phyloP scores from a whole-genome alignment of 2,888 invertebrate genomes.

The Maniola hyperantus region DNA sequence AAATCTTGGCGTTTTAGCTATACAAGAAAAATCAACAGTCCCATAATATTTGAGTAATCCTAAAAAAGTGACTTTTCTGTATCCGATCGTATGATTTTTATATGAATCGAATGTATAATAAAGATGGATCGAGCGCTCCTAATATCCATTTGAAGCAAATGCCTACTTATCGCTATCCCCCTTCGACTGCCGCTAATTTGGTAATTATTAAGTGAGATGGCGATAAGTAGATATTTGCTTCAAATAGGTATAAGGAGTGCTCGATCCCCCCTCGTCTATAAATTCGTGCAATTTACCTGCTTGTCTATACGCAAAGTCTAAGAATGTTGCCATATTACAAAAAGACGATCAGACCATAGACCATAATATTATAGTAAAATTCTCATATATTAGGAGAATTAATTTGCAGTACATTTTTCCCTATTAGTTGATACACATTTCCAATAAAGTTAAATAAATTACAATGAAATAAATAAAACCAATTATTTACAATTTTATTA shows the following conservation, averaged over 20 bases:
- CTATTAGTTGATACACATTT: slow-evolving; percentile 24
- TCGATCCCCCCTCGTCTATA: no score
- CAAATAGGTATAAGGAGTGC: no score
- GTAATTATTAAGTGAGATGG: no score
- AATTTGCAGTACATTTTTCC: slow-evolving; percentile 23
- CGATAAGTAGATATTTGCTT: no score
- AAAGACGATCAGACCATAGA: slow-evolving; percentile 27
- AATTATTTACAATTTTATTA: slow-evolving; percentile 34
- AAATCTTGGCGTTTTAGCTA: not conserved
- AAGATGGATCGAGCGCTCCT: no score
- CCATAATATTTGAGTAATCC: not conserved
- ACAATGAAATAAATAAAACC: slow-evolving; percentile 34
- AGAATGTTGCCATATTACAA: slow-evolving; percentile 38
- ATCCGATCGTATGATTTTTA: not conserved
- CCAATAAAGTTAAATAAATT: slow-evolving; percentile 36
- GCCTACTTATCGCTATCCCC: no score
- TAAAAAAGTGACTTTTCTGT: not conserved
- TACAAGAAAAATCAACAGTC: not conserved
- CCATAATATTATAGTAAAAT: slow-evolving; percentile 20
- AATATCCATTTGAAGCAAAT: no score
- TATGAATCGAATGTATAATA: not conserved
- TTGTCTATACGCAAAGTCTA: slow-evolving; percentile 16
- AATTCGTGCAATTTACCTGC: not conserved
- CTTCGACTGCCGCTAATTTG: no score
- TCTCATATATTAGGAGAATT: slow-evolving; percentile 29